A percentile compares a stretch with the other conserved stretches of the same genome.
Conservation (phyloP, 2,888 invertebrate genomes). For the Gortyna flavago region DNA sequence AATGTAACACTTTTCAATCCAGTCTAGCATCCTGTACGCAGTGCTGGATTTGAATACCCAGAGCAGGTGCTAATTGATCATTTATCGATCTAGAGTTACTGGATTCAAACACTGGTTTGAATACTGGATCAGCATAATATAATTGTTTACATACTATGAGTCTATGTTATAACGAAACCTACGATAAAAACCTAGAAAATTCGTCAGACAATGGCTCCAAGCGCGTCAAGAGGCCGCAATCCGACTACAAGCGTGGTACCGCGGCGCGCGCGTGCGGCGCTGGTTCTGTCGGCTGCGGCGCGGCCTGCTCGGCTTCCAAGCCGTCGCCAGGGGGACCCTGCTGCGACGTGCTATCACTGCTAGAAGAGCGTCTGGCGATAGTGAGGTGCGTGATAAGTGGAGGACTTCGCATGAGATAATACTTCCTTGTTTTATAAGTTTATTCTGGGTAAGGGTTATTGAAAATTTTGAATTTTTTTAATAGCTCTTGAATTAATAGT, state of each 20-base stretch:
- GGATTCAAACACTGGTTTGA: neutral
- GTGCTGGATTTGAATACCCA: no score
- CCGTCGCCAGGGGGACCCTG: conserved; percentile 92
- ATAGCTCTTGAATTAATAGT: neutral
- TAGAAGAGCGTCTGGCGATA: conserved; percentile 60
- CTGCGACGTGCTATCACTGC: conserved; percentile 77
- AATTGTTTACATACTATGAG: neutral
- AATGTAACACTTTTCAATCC: neutral
- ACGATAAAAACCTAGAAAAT: conserved; percentile 49
- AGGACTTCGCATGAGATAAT: conserved; percentile 17
- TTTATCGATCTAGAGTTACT: neutral
- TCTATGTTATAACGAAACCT: conserved; percentile 14
- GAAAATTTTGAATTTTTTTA: neutral
- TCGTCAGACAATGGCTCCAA: conserved; percentile 84
- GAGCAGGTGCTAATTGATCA: no score
- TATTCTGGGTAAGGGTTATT: conserved; percentile 33
- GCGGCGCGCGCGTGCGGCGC: conserved; percentile 91
- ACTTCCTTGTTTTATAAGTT: conserved; percentile 20
- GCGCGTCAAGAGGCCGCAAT: conserved; percentile 90
- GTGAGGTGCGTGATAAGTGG: conserved; percentile 63
- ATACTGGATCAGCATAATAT: neutral
- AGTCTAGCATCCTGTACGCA: neutral
- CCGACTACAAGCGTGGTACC: conserved; percentile 95
- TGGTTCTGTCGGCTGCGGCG: conserved; percentile 92
- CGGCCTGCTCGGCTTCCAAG: conserved; percentile 92